These are phyloP conservation scores for Sesamia inferens DNA, from an alignment of 2,888 invertebrate genomes.

Conservation along the genomic window DNA sequence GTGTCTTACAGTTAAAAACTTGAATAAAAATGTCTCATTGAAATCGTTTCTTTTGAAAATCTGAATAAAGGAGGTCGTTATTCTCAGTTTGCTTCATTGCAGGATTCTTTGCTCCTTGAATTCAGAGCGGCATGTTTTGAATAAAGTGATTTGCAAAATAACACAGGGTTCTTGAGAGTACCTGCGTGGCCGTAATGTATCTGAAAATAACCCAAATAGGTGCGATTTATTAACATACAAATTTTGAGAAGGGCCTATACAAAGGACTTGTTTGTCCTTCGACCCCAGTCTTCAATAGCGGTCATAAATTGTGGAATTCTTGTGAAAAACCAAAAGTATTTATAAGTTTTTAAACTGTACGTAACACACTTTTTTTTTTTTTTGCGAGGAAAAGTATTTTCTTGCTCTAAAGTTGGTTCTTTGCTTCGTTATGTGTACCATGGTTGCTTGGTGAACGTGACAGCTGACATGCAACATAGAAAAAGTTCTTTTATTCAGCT, in stretches of 20 bases:
- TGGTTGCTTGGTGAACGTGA: constrained; percentile 42
- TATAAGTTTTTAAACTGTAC: background rate
- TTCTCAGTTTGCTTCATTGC: constrained; percentile 35
- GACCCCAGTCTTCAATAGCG: constrained; percentile 15
- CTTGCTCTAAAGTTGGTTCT: constrained; percentile 4
- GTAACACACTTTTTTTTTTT: background rate
- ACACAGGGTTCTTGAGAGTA: constrained; percentile 8
- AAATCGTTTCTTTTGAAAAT: constrained; percentile 42
- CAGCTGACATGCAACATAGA: constrained; percentile 24
- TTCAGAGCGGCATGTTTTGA: constrained; percentile 29
- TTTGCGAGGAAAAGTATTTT: background rate
- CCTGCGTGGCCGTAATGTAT: constrained; percentile 24
- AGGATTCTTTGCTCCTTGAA: constrained; percentile 25
- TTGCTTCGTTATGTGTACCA: background rate
- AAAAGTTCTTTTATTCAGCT: constrained; percentile 34
- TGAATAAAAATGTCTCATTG: constrained; percentile 42
- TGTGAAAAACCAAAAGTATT: constrained; percentile 12
- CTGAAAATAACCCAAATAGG: constrained; percentile 34
- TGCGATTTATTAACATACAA: constrained; percentile 45
- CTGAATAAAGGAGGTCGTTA: constrained; percentile 41
- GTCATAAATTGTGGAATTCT: constrained; percentile 26
- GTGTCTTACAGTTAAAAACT: constrained; percentile 36
- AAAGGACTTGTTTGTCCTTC: constrained; percentile 19
- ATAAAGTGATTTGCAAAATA: constrained; percentile 40
- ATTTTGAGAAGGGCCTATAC: constrained; percentile 24